Evolutionary conservation across 1,140 invertebrate species (phyloP), one percentile per base, ranked within the genome.

Genomic region (Aphidius ervi): DNA sequence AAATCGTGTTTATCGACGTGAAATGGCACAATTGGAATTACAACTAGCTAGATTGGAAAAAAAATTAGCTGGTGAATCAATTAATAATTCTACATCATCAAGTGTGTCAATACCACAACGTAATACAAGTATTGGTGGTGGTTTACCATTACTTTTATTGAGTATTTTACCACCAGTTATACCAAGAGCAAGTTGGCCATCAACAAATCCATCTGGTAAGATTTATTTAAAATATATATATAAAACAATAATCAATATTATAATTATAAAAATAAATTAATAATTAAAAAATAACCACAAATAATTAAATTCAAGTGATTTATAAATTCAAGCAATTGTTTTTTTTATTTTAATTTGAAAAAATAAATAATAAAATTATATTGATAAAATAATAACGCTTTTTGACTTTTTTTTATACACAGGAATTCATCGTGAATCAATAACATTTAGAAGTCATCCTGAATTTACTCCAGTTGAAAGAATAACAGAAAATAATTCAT

Each of bases 1-100:
- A 76, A 95, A 97, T 74, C 86, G 88, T 65, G 92, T 94, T 4
- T 95, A 94, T 73, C 89, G 88, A 67, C 83, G 88, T 67, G 91
- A 95, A 75, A 84, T 95, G 52, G 84, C 87, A 39, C 87, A 89
- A 59, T 75, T 94, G 50, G 91, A 94, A 70, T 83, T 86, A 54
- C 91, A 95, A 78, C 89, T 94, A 45, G 82, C 82, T 20, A 84
- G 88, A 61, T 78, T 95, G 62, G 89, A 94, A 69, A 86, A 84
- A 59, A 78, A 91, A 65, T 71, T 92, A 23, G 78, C 83, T 20
- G 72, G 75, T 60, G 74, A 79, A 23, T 68, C 71, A 50, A 68
- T 78, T 58, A 69, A 80, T 69, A 73, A 81, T 37, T 85, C 85
- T 16, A 79, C 73, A 49, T 81, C 80, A 50, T 84, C 85, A 6